Percentiles rank a stretch among this genome's conserved stretches.
Evolutionary conservation across 2,113 vertebrate genomes (phyloP).

Genomic region (Zingel zingel): DNA sequence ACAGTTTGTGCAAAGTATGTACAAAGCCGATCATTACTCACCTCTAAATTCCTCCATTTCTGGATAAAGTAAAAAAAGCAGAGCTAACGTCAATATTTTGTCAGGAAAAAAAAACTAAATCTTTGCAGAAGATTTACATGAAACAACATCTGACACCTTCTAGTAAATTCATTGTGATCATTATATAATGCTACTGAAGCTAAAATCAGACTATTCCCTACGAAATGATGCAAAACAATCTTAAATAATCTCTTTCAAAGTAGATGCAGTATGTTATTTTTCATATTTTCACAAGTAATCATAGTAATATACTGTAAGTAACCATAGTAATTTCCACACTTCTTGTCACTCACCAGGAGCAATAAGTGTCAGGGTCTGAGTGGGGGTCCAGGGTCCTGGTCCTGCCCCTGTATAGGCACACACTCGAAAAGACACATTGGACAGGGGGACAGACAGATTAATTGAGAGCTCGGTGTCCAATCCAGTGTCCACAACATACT

Average conservation of each 20-base stretch:
- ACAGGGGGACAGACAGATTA: slow-evolving; percentile 82
- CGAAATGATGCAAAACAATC: neutral
- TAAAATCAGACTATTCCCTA: neutral
- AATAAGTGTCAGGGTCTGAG: slow-evolving; percentile 79
- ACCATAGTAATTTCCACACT: neutral
- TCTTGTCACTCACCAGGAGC: slow-evolving; percentile 72
- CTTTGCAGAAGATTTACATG: neutral
- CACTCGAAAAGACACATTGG: slow-evolving; percentile 87
- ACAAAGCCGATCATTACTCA: slow-evolving; percentile 62
- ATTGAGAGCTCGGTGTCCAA: slow-evolving; percentile 83
- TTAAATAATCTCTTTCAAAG: neutral
- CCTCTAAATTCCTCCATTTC: slow-evolving; percentile 72
- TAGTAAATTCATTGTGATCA: neutral
- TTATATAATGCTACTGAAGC: neutral
- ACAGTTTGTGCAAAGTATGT: slow-evolving; percentile 8
- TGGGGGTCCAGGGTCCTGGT: slow-evolving; percentile 89
- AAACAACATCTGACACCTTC: neutral
- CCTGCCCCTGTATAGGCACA: slow-evolving; percentile 89
- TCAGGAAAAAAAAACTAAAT: neutral
- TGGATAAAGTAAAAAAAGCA: slow-evolving; percentile 44
- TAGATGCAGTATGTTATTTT: neutral
- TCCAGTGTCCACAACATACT: slow-evolving; percentile 85
- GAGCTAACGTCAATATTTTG: slow-evolving; percentile 23
- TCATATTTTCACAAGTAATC: neutral
- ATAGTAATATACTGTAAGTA: too few species aligned